phyloP scores from a whole-genome alignment of 2,888 invertebrate species.

The Teinopalpus imperialis region DNA sequence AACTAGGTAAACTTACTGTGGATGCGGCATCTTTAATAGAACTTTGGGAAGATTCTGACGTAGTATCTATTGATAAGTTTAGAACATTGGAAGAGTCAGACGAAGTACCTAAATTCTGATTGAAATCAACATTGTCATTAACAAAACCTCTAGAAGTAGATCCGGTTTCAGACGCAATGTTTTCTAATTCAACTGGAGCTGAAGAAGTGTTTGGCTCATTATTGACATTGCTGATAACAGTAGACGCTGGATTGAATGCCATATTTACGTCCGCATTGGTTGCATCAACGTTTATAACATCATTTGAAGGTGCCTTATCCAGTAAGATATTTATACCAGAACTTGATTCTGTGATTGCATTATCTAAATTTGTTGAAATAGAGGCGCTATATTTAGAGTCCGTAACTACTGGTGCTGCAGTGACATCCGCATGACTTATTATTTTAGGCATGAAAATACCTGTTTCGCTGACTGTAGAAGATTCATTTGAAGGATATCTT shows the following conservation, averaged over 20 bases:
- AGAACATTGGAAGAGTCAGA: background rate
- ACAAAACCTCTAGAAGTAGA: too few species aligned
- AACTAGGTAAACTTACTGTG: background rate
- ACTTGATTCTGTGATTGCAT: too few species aligned
- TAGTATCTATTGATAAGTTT: background rate
- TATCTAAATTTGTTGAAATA: too few species aligned
- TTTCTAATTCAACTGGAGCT: background rate
- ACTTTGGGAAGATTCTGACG: background rate
- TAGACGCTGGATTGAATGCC: background rate
- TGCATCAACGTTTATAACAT: too few species aligned
- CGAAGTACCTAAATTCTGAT: background rate
- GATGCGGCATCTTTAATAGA: background rate
- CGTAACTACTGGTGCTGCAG: too few species aligned
- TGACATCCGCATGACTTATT: too few species aligned
- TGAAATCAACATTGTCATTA: background rate
- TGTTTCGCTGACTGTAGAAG: too few species aligned
- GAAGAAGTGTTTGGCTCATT: background rate
- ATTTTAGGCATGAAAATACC: too few species aligned
- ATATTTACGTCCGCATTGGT: background rate
- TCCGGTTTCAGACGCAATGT: background rate
- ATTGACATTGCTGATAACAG: background rate
- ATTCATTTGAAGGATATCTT: too few species aligned
- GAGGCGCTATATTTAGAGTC: too few species aligned
- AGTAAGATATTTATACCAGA: too few species aligned
- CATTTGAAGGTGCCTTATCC: too few species aligned